Conservation (phyloP, 2,113 vertebrate species). For the Quiscalus mexicanus region DNA sequence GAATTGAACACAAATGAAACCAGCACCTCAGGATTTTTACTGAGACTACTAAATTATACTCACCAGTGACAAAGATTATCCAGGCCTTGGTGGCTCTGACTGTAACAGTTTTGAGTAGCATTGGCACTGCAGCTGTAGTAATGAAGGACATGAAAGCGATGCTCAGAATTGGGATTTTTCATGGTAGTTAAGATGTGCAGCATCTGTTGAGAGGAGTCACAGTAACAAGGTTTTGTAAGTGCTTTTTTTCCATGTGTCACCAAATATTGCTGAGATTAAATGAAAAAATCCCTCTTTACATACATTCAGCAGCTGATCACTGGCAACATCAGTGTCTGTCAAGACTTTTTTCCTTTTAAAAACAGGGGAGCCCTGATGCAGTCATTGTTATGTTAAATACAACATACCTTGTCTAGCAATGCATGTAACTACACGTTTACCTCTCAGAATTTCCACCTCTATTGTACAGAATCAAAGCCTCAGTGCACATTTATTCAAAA, state of each 20-base stretch:
- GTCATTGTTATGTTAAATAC: background rate
- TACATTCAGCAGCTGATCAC: background rate
- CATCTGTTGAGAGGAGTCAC: background rate
- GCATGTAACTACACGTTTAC: background rate
- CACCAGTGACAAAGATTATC: background rate
- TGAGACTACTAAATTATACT: background rate
- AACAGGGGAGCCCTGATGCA: background rate
- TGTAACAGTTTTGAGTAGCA: background rate
- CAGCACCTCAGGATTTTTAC: background rate
- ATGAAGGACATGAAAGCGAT: background rate
- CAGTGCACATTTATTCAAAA: background rate
- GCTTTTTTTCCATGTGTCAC: background rate
- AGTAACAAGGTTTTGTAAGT: background rate
- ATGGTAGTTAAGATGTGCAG: background rate
- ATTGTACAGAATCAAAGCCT: background rate
- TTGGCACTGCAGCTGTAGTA: background rate
- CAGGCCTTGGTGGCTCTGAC: background rate
- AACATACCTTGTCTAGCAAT: background rate
- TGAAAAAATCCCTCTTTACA: background rate
- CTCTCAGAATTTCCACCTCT: background rate
- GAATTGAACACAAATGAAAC: background rate
- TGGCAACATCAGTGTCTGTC: background rate
- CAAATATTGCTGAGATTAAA: background rate
- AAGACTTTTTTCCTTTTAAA: background rate
- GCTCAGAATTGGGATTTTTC: background rate